These are phyloP conservation scores for Synanthedon andrenaeformis DNA, from an alignment of 2,888 invertebrate genomes.

Conservation along the genomic window DNA sequence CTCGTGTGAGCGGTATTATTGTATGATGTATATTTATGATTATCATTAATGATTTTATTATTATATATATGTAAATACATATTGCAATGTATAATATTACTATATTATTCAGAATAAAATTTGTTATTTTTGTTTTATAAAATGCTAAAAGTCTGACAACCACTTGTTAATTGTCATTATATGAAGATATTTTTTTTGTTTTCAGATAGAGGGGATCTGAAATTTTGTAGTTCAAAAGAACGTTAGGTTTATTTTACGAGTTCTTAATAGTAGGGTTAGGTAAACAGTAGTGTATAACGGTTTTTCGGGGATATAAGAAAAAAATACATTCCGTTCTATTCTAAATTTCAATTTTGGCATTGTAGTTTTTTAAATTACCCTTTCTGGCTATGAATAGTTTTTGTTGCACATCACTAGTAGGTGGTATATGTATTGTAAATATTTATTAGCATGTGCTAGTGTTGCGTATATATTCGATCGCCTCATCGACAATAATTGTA, in stretches of 20 bases:
- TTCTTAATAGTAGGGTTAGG: slow-evolving; percentile 38
- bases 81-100: slow-evolving; percentile 61
- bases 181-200: slow-evolving; percentile 20
- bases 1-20: slow-evolving; percentile 21
- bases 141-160: slow-evolving; percentile 67
- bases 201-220: slow-evolving; percentile 55
- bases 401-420: slow-evolving; percentile 17
- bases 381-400: slow-evolving; percentile 11
- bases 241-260: slow-evolving; percentile 43
- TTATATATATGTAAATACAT: slow-evolving; percentile 68
- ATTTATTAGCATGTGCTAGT: slow-evolving; percentile 17
- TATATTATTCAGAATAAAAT: slow-evolving; percentile 53
- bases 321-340: slow-evolving; percentile 57
- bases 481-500: no score
- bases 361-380: slow-evolving; percentile 8
- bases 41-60: slow-evolving; percentile 57
- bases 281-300: slow-evolving; percentile 32
- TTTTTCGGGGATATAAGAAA: slow-evolving; percentile 49
- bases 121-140: slow-evolving; percentile 59
- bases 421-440: slow-evolving; percentile 15
- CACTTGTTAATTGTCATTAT: slow-evolving; percentile 49
- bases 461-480: no score
- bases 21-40: slow-evolving; percentile 61
- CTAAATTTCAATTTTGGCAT: slow-evolving; percentile 40
- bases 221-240: slow-evolving; percentile 47